Base-by-base conservation (phyloP, 2,888 invertebrate genomes). In the Herminia tarsipennalis region DNA sequence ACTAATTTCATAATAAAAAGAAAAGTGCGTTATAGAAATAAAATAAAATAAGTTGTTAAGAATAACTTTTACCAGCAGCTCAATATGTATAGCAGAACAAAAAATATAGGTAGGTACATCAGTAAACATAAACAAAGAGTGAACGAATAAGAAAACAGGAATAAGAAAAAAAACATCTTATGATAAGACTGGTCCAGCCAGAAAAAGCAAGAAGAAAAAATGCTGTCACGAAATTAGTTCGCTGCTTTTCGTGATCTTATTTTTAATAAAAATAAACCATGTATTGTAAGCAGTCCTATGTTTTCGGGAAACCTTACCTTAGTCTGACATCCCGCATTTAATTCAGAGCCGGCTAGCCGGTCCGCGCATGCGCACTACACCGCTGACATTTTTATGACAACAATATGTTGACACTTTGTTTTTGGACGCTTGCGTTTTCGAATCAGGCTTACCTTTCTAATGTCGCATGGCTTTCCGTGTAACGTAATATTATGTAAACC, bases 351-450 rank as follows among this genome's bases (percentile, higher is more conserved):
- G 53, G 58, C 62, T 62, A 57, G 62, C 55, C 30, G 52, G 53
- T 38, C 28, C 64, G 58, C 72, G 70, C 72, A 43, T 68, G 70
- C 61, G 72, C 47, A n/a, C 6, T 51, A 3, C 10, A 0, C 0
- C 13, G 36, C 30, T 49, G 55, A 53, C 53, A 62, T 54, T 62
- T 56, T 52, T 58, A 47, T 47, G 46, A 54, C 56, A 70, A 63
- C 61, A 61, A 57, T 59, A 67, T 64, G 64, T 56, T 65, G 48
- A 47, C 51, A 64, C 43, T 59, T 69, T 72, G 66, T 67, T 66
- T 66, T 49, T 53, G 51, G 56, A 41, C 21, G 38, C 34, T 32
- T 45, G 36, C 47, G 45, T 20, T 59, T 56, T 41, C 4, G 21
- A 45, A 49, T 43, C 43, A 46, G 32, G 48, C 34, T 21, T 40